Evolutionary conservation across 1,140 invertebrate species (phyloP), one percentile per base, ranked within the genome.

Genomic region (Sminthurides bifidus): DNA sequence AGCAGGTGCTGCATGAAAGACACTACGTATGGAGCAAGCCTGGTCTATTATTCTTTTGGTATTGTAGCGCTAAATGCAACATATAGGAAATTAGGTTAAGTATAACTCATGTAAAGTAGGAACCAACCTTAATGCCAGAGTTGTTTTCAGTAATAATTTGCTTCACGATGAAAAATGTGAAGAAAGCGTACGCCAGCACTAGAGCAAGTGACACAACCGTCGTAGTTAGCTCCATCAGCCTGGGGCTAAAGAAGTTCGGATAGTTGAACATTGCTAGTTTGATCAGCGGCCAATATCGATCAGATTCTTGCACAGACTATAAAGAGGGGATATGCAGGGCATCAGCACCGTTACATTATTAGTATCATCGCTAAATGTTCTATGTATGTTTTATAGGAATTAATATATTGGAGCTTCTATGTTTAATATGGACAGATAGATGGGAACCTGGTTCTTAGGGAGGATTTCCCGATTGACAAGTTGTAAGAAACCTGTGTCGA

Each of bases 101-200:
- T 24, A 17, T 17, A 5, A 10, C 17, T 31, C 33, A 29, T 50
- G n/a, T n/a, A n/a, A n/a, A n/a, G n/a, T n/a, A n/a, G n/a, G n/a
- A n/a, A n/a, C n/a, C n/a, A n/a, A 56, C 54, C 27, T 59, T 60
- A 3, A 56, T 60, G 21, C 58, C 58, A 3, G 49, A 38, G n/a
- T 44, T 21, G 26, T 56, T 60, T 23, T 60, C 58, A 24, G 41
- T 21, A 5, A 52, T 54, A 52, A 60, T 44, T 48, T 60, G 58
- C 14, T 41, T 46, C 15, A 60, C 53, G 24, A 56, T 60, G 35
- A 60, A 60, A 19, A 33, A 56, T 1, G 46, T 31, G 31, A 53
- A 45, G 38, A 55, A 56, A 15, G 17, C 10, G 27, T 60, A 60
- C 8, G 58, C 53, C 5, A 41, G 29, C 10, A 56, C 26, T 8